Base-by-base conservation (phyloP, 2,888 invertebrate genomes). In the Mechanitis mazaeus region DNA sequence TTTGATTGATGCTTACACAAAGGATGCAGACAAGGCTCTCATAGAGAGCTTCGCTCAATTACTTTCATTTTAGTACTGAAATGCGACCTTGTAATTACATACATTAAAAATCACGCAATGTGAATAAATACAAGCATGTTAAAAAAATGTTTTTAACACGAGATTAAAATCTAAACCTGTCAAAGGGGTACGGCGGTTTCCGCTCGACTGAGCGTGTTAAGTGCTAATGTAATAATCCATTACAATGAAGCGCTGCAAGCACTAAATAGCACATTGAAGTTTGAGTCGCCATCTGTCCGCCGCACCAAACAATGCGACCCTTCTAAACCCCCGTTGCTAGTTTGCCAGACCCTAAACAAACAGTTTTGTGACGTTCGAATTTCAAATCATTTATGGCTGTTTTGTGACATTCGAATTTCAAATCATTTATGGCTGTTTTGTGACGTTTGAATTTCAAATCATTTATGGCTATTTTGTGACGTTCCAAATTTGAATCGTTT, bases 151-250 rank as follows among this genome's bases (percentile, higher is more conserved):
- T 80, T 82, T 80, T 79, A 81, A 61, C 75, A 79, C 73, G 79
- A 72, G 75, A 71, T 71, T 73, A 75, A 77, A 80, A 64, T 66
- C 79, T 77, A 78, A 79, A 81, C 77, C 78, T 75, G 64, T 62
- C 63, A 59, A 79, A 80, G 85, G 83, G 83, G 77, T 80, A 76
- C 78, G 81, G 84, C 79, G 80, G 79, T 85, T 80, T 77, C 76
- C 85, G 87, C 83, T 85, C 84, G 79, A 83, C 84, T 82, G 83
- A 85, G 87, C 88, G 81, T 85, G 85, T 85, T 88, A 86, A 89
- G 87, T 88, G 89, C 84, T 89, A 90, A 90, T 90, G 88, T 88
- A 87, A 89, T 89, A 89, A 89, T 89, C 85, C 85, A 89, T 87
- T 87, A 89, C 85, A 89, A 88, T 88, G 85, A 85, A 87, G 81